These are phyloP conservation scores for Frankliniella fusca DNA, from an alignment of 2,888 invertebrate genomes.

Conservation along the genomic window DNA sequence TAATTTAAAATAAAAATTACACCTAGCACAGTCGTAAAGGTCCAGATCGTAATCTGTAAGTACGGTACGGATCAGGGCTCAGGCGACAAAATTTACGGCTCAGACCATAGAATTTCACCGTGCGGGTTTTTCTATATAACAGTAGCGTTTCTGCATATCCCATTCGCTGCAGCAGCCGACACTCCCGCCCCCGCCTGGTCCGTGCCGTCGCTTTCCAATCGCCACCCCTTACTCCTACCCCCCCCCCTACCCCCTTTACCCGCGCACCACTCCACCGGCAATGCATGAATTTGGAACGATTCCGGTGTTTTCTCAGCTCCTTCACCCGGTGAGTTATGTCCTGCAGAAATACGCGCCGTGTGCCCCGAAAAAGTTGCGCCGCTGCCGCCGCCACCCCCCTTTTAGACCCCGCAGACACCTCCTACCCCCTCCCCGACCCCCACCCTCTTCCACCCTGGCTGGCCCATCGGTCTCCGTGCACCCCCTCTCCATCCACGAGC, in stretches of 20 bases:
- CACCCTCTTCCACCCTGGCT: neutral
- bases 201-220: neutral
- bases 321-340: slow-evolving; percentile 2
- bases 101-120: too few species aligned
- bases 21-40: too few species aligned
- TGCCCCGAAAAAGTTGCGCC: slow-evolving; percentile 12
- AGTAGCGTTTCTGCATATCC: too few species aligned
- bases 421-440: neutral
- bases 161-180: too few species aligned
- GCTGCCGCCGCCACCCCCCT: neutral
- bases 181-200: too few species aligned
- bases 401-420: neutral
- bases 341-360: slow-evolving; percentile 12
- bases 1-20: too few species aligned
- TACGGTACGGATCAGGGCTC: too few species aligned
- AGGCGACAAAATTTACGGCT: too few species aligned
- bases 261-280: neutral
- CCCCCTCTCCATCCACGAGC: neutral
- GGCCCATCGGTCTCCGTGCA: too few species aligned
- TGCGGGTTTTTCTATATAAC: too few species aligned
- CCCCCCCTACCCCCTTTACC: neutral
- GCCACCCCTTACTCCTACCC: neutral
- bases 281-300: slow-evolving; percentile 25
- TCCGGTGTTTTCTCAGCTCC: slow-evolving; percentile 18
- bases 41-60: too few species aligned